Evolutionary conservation across 2,888 invertebrate species (phyloP), one percentile per base, ranked within the genome.

Genomic region (Netelia virgata): DNA sequence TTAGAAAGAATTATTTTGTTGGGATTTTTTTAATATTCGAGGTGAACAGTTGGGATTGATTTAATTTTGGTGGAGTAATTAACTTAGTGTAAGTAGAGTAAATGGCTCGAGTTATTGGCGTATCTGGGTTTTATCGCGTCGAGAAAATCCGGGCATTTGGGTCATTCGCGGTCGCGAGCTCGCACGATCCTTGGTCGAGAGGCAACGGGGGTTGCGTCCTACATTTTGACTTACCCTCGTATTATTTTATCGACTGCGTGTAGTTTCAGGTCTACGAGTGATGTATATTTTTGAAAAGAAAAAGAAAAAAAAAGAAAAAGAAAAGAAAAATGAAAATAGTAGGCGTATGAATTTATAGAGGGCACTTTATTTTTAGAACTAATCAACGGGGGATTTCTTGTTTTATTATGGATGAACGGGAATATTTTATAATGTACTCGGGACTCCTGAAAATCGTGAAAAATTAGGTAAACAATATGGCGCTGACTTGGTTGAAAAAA

Each of bases 381-480:
- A 23, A 23, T 1, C 1, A 23, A 23, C 23, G 23, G 2, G 28
- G 28, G 28, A 28, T 28, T 50, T 20, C 47, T 66, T 47, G 23
- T 53, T 20, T 69, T 69, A 11, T 47, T 20, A 18, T 28, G 28
- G 28, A 28, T 28, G 3, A 28, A 28, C 28, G 5, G 57, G n/a
- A 18, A 9, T 57, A 18, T 57, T 53, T 53, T 53, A 11, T n/a
- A 53, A 28, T 69, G 36, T 72, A 43, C 57, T 43, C 57, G 59
- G 43, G 36, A 43, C 41, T 28, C 18, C 20, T 14, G 59, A 72
- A 43, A 18, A 20, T 16, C n/a, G 5, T 41, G 1, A 1, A 53
- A 36, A 9, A 41, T 18, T n/a, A 9, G 23, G 68, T 66, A 61
- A 81, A 74, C 68, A 81, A 81, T 81, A 81, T n/a, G 43, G 41